Percentiles rank a stretch among this genome's conserved stretches.
Conservation (phyloP, 1,140 invertebrate genomes). For the Caenorhabditis remanei region DNA sequence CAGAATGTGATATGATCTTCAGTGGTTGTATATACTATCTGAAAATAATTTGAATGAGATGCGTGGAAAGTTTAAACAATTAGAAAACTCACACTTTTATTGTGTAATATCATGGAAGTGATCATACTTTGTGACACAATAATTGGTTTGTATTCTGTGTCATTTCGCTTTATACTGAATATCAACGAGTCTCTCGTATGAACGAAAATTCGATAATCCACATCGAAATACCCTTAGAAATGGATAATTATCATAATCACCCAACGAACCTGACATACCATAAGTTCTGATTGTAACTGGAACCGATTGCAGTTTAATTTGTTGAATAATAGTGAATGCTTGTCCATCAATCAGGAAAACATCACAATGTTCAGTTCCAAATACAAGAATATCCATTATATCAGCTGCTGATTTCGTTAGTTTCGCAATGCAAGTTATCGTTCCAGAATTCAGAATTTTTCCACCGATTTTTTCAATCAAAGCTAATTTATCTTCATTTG, state of each 20-base stretch:
- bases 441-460: neutral
- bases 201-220: constrained; percentile 52
- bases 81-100: constrained; percentile 55
- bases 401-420: constrained; percentile 16
- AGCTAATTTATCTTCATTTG: neutral
- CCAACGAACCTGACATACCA: neutral
- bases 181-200: constrained; percentile 51
- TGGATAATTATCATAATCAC: neutral
- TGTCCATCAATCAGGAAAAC: constrained; percentile 9
- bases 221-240: constrained; percentile 57
- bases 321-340: constrained; percentile 1
- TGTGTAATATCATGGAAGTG: constrained; percentile 13
- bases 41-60: neutral
- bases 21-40: constrained; percentile 24
- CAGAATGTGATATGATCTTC: constrained; percentile 41
- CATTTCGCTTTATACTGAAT: constrained; percentile 46
- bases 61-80: neutral
- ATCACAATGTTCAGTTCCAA: constrained; percentile 38
- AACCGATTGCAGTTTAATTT: neutral
- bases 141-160: neutral
- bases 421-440: constrained; percentile 39
- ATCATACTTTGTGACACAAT: constrained; percentile 29
- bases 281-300: constrained; percentile 8
- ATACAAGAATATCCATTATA: neutral
- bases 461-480: neutral